Evolutionary conservation across 2,113 vertebrate genomes (phyloP).

Genomic region (Garra rufa): DNA sequence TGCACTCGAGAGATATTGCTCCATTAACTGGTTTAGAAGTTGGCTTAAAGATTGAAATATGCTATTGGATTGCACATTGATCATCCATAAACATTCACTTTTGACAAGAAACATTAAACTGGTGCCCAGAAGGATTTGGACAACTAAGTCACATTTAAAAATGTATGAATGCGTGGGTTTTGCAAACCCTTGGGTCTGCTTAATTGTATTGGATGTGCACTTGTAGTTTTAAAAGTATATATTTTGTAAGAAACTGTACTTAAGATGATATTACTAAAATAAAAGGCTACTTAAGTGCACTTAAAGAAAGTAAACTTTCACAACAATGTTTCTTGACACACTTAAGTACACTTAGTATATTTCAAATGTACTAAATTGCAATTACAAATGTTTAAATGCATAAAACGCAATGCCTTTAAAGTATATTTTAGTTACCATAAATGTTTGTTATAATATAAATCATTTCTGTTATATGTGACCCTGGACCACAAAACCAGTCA

Average conservation of each 20-base stretch:
- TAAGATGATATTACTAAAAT: background rate
- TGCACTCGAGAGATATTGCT: conserved; percentile 19
- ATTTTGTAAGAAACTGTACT: background rate
- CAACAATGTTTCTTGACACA: background rate
- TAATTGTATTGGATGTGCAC: background rate
- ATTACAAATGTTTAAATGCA: background rate
- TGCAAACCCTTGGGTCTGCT: background rate
- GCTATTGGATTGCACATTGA: background rate
- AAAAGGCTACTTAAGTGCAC: background rate
- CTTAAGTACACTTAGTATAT: background rate
- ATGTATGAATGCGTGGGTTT: background rate
- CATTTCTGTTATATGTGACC: background rate
- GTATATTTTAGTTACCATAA: too few species aligned
- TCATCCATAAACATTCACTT: background rate
- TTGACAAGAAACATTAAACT: background rate
- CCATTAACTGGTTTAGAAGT: background rate
- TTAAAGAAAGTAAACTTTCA: background rate
- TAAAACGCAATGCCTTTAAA: too few species aligned
- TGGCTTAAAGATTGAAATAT: background rate
- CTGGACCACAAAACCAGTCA: too few species aligned
- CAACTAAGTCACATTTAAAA: background rate
- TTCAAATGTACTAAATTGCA: background rate
- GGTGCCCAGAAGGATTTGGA: background rate
- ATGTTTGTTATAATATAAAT: background rate
- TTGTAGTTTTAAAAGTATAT: background rate